Evolutionary conservation across 2,113 vertebrate genomes (phyloP), one percentile per base, ranked within the genome.

Genomic region (Isichthys henryi): DNA sequence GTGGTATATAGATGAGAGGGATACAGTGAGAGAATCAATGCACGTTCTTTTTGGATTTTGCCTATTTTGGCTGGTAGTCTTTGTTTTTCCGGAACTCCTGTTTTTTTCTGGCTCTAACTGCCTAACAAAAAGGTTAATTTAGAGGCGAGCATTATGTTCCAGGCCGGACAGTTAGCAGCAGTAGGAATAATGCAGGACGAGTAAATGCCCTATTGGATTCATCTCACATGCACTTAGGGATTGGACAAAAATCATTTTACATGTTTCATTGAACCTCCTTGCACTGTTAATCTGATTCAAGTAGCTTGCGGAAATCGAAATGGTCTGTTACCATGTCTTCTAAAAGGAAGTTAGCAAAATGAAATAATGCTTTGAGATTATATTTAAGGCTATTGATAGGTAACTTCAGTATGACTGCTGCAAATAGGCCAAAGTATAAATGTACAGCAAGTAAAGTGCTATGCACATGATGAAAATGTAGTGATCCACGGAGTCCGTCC

Each of bases 251-350:
- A 90, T 86, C 70, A 62, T 58, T 53, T 87, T 21, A 48, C 39
- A 84, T 84, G 74, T 80, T 80, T 80, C 50, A 43, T 13, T 66
- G 53, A 15, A 11, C 43, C 49, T 77, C 21, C 66, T 87, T 56
- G 84, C 83, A 77, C 53, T 70, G 66, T 23, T 89, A 45, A 82
- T 86, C 62, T 82, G 48, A 56, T 89, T 56, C 27, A 90, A 88
- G 89, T 88, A 90, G 89, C 85, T 84, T 88, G 66, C 15, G 90
- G 91, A 91, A 92, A 93, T 93, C 94, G 93, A 92, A 92, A 94
- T 92, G 88, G 89, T 80, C 74, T 80, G 74, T 80, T 80, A 80
- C 74, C 74, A 77, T 77, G 70, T 77, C 35, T 77, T 35, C 35
- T 77, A 77, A 77, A 39, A 77, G 70, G 70, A 77, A 35, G 0